phyloP scores from a whole-genome alignment of 2,113 vertebrate species.

The Aegotheles bennettii region DNA sequence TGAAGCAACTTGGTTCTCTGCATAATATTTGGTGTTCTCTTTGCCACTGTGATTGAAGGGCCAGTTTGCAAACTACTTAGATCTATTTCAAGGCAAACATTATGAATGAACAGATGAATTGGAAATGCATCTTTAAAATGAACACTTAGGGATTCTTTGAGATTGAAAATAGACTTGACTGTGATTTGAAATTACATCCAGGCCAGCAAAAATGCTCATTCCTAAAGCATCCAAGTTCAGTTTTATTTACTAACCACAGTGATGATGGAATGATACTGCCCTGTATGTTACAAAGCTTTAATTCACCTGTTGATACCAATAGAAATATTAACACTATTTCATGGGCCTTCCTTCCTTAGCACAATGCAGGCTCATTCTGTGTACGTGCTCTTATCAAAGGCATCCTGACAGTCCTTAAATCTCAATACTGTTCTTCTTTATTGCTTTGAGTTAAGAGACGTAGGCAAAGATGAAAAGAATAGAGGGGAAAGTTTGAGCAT shows the following conservation, averaged over 20 bases:
- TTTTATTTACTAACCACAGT: neutral
- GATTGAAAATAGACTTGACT: neutral
- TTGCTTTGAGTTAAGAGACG: neutral
- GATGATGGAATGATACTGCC: neutral
- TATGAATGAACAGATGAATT: neutral
- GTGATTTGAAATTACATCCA: neutral
- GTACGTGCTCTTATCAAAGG: neutral
- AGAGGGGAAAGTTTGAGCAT: constrained; percentile 7
- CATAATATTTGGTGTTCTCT: neutral
- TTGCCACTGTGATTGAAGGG: neutral
- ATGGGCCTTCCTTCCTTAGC: neutral
- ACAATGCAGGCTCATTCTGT: constrained; percentile 6
- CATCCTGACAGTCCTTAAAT: constrained; percentile 10
- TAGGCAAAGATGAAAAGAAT: constrained; percentile 30
- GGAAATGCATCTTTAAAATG: neutral
- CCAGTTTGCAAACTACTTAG: neutral
- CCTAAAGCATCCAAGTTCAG: neutral
- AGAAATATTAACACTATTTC: neutral
- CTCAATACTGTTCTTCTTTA: constrained; percentile 10
- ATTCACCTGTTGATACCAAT: neutral
- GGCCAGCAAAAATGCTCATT: neutral
- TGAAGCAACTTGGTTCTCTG: neutral
- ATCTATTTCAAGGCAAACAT: neutral
- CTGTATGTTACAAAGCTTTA: neutral
- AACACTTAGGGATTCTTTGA: neutral